Percentiles rank a stretch among this genome's conserved stretches.
Conservation (phyloP, 2,797 vertebrate species). For the Scolopax bukidnonensis region DNA sequence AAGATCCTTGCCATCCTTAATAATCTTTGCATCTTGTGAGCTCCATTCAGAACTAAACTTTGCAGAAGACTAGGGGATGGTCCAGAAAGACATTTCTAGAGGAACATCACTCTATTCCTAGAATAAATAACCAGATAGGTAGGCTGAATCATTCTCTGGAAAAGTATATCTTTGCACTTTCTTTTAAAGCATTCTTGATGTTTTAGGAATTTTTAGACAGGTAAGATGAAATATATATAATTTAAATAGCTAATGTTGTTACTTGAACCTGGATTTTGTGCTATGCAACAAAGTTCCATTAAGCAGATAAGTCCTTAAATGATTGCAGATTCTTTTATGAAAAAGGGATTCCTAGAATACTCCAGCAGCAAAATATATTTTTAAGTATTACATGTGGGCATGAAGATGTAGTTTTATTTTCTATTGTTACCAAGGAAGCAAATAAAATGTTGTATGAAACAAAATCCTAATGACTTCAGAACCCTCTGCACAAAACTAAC, state of each 20-base stretch:
- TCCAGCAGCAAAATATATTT: background rate
- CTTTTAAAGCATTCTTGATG: background rate
- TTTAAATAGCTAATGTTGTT: background rate
- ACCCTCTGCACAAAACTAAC: background rate
- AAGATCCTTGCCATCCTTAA: background rate
- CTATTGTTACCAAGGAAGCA: constrained; percentile 11
- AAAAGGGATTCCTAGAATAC: background rate
- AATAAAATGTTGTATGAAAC: background rate
- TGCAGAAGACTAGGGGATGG: accelerated
- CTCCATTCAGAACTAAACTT: background rate
- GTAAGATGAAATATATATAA: background rate
- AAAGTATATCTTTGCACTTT: background rate
- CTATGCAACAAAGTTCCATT: background rate
- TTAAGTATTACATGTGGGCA: background rate
- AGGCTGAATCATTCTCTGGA: background rate
- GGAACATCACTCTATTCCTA: background rate
- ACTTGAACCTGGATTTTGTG: background rate
- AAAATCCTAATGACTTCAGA: background rate
- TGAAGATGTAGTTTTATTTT: constrained; percentile 32
- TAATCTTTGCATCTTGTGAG: background rate
- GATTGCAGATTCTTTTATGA: background rate
- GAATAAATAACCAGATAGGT: background rate
- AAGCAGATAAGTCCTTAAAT: background rate
- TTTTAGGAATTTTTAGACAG: background rate
- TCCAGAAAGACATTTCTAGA: background rate